A percentile compares a stretch with the other conserved stretches of the same genome.
phyloP scores from a whole-genome alignment of 2,888 invertebrate species.

The Acanthacorydalis orientalis region DNA sequence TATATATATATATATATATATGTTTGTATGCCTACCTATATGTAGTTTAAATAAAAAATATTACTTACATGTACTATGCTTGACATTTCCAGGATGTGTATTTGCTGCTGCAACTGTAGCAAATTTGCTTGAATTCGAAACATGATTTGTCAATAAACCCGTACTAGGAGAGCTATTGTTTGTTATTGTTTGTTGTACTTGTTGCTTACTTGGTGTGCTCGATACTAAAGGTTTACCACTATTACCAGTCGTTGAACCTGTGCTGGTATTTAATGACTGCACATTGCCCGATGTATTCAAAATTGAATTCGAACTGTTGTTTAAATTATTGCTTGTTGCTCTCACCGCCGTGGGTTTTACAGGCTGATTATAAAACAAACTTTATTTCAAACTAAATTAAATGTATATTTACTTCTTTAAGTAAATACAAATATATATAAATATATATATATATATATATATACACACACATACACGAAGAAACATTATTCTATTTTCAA shows the following conservation, averaged over 20 bases:
- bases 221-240: slow-evolving; percentile 22
- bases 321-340: slow-evolving; percentile 33
- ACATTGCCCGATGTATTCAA: slow-evolving; percentile 22
- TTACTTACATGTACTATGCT: slow-evolving; percentile 28
- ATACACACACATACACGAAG: too few relatives aligned
- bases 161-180: slow-evolving; percentile 26
- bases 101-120: slow-evolving; percentile 42
- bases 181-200: slow-evolving; percentile 16
- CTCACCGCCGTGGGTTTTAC: slow-evolving; percentile 75
- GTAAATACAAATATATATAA: too few relatives aligned
- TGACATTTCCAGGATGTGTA: slow-evolving; percentile 16
- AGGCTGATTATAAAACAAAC: slow-evolving; percentile 35
- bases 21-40: too few relatives aligned
- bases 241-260: slow-evolving; percentile 19
- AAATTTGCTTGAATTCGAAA: slow-evolving; percentile 34
- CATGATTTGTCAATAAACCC: slow-evolving; percentile 10
- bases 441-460: too few relatives aligned
- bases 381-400: slow-evolving; percentile 9
- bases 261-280: slow-evolving; percentile 22
- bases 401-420: slow-evolving; percentile 7
- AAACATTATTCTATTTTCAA: too few relatives aligned
- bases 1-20: too few relatives aligned
- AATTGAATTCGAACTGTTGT: slow-evolving; percentile 32
- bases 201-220: slow-evolving; percentile 23
- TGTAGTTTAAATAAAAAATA: background rate